Evolutionary conservation across 2,113 vertebrate species (phyloP).

Genomic region (Alethe castanea): DNA sequence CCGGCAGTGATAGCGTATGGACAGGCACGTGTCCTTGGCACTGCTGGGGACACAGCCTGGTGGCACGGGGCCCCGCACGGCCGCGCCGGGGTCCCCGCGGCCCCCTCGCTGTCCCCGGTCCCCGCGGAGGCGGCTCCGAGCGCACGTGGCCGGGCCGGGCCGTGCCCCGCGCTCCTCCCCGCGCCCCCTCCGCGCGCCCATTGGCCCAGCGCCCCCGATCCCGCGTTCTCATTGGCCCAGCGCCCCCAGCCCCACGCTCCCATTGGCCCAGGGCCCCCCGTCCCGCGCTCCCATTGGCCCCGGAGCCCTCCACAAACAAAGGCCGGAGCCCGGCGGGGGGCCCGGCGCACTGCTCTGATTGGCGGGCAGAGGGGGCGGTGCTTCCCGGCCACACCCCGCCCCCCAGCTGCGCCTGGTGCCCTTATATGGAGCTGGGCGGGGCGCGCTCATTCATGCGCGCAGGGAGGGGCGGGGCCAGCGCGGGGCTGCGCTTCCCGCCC

Average conservation of each 20-base stretch:
- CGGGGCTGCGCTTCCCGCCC: neutral
- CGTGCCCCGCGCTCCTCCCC: neutral
- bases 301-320: conserved; percentile 23
- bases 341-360: neutral
- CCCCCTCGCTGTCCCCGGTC: neutral
- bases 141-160: conserved; percentile 6
- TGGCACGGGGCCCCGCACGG: rapidly evolving
- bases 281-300: neutral
- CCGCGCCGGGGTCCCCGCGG: neutral
- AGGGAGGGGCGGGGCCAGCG: neutral
- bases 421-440: neutral
- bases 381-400: rapidly evolving
- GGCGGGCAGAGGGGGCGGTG: neutral
- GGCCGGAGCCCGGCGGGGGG: neutral
- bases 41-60: neutral
- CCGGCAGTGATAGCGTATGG: rapidly evolving
- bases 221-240: neutral
- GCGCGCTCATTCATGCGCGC: neutral
- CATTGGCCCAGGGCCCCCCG: neutral
- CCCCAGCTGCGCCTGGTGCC: rapidly evolving
- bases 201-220: neutral
- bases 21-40: neutral
- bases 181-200: neutral
- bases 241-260: no score
- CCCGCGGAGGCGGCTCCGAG: neutral